Evolutionary conservation across 2,113 vertebrate genomes (phyloP).

Genomic region (Gasterosteus nipponicus): DNA sequence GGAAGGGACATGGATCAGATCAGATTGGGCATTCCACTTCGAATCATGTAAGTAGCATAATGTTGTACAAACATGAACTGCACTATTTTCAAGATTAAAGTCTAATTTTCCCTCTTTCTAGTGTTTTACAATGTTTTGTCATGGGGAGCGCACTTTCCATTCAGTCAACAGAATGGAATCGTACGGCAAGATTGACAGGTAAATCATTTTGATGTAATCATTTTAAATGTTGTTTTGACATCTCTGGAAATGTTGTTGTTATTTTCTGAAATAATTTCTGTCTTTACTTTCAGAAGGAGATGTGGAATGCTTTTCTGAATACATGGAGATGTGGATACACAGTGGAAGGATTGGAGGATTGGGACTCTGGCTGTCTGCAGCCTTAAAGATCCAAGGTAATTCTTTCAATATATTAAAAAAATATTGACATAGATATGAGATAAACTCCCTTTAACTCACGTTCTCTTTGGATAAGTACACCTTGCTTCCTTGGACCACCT

Average conservation of each 20-base stretch:
- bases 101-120: constrained; percentile 8
- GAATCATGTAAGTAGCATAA: constrained; percentile 31
- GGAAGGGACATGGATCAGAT: constrained; percentile 13
- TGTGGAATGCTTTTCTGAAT: constrained; percentile 77
- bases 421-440: neutral
- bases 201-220: constrained; percentile 9
- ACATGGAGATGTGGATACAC: constrained; percentile 79
- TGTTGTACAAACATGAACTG: neutral
- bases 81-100: neutral
- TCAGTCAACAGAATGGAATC: constrained; percentile 65
- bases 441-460: neutral
- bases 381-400: constrained; percentile 68
- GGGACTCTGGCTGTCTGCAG: constrained; percentile 68
- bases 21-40: neutral
- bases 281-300: constrained; percentile 65
- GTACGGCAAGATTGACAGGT: constrained; percentile 54
- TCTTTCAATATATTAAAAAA: neutral
- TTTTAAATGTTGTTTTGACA: neutral
- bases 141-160: constrained; percentile 26
- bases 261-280: no score
- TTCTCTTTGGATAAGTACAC: constrained; percentile 48
- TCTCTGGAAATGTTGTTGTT: neutral
- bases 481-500: constrained; percentile 69
- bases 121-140: constrained; percentile 39
- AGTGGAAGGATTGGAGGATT: constrained; percentile 65